Evolutionary conservation across 2,797 vertebrate genomes (phyloP), one percentile per base, ranked within the genome.

Genomic region (Hoplostethus mediterraneus): DNA sequence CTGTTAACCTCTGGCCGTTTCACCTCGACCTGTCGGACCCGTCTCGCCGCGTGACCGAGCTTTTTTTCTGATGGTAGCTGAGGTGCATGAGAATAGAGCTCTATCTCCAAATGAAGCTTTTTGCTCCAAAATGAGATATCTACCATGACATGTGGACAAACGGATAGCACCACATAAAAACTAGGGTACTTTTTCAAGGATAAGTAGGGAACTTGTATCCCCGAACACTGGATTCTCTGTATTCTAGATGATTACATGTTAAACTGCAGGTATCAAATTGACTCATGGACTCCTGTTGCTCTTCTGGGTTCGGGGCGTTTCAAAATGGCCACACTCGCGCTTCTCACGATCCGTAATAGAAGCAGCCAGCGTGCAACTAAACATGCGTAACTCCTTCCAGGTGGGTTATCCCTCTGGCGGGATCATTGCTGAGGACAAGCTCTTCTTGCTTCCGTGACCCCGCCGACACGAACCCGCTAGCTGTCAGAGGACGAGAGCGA

Each of bases 401-500:
- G 80, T 77, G 82, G 71, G 21, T 65, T 72, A 25, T 80, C 83
- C 8, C 67, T 45, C 79, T 30, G 75, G 81, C 69, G 80, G 80
- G 84, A 67, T 80, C 74, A 31, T 9, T 44, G 53, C 64, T 68
- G 13, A 0, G 58, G 36, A 65, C 82, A 48, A 75, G 64, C 79
- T 65, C 60, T 55, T 70, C 1, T 30, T 69, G 89, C 83, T 80
- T 60, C 73, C 3, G 56, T 63, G 85, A 92, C 90, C 90, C 65
- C 53, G 72, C 54, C 66, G 80, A 91, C 89, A 85, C 87, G 51
- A 54, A 84, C 84, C 47, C 44, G 89, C 79, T 71, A 67, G 83
- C 89, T 91, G 90, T 90, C 91, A 85, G 82, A 52, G 74, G 60
- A 33, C 47, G 55, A 77, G 82, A 77, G 84, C 38, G 71, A 67